These are phyloP conservation scores for Micronycteris hirsuta DNA, from an alignment of 2,113 vertebrate species.

Conservation along the genomic window DNA sequence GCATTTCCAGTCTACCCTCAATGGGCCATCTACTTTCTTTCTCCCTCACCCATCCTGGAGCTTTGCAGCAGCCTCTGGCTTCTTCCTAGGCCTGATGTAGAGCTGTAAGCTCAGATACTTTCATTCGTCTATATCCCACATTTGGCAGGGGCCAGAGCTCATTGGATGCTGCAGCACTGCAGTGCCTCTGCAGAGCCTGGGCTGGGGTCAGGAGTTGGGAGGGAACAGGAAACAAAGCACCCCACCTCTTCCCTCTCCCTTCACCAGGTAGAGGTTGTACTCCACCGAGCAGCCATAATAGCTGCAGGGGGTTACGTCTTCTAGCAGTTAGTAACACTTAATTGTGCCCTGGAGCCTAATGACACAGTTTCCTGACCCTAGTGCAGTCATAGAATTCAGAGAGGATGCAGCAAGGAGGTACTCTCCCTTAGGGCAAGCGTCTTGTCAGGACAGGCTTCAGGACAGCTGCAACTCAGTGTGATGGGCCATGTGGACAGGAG, in stretches of 20 bases:
- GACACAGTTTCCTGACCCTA: background rate
- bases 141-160: slow-evolving; percentile 64
- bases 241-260: background rate
- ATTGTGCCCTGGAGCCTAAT: background rate
- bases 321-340: background rate
- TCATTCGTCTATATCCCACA: slow-evolving; percentile 11
- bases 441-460: background rate
- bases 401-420: background rate
- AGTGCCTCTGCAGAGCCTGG: slow-evolving; percentile 70
- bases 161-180: slow-evolving; percentile 72
- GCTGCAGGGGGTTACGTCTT: background rate
- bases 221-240: slow-evolving; percentile 41
- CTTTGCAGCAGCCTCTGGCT: slow-evolving; percentile 18
- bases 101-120: slow-evolving; percentile 28
- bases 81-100: background rate
- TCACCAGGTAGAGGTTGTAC: slow-evolving; percentile 16
- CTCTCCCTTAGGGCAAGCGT: background rate
- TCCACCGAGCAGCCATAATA: background rate
- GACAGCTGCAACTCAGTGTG: background rate
- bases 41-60: background rate
- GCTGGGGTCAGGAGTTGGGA: slow-evolving; percentile 61
- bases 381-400: background rate
- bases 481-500: background rate
- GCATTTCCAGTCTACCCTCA: background rate
- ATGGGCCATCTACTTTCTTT: background rate